Evolutionary conservation across 2,888 invertebrate species (phyloP).

Genomic region (Eupeodes luniger): DNA sequence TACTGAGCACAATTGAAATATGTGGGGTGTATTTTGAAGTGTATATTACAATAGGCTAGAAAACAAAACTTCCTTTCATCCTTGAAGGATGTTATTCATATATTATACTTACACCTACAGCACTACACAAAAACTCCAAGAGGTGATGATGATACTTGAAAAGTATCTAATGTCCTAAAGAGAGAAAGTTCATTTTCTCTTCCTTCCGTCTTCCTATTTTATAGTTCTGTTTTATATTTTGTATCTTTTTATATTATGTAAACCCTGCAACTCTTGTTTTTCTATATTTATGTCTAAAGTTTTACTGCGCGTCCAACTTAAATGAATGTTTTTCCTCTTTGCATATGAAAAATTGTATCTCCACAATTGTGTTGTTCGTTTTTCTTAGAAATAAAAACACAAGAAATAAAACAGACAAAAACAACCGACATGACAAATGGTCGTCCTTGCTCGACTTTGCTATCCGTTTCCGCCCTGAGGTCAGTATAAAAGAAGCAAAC

Average conservation of each 20-base stretch:
- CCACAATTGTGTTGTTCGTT: slow-evolving; percentile 5
- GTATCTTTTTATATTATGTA: slow-evolving; percentile 1
- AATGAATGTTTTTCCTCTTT: neutral
- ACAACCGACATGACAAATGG: slow-evolving; percentile 42
- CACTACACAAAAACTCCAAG: neutral
- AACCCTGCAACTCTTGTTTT: slow-evolving; percentile 47
- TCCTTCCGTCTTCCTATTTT: too few species aligned
- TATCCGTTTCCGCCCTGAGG: slow-evolving; percentile 27
- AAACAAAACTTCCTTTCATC: slow-evolving; percentile 26
- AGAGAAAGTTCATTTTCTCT: neutral
- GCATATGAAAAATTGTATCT: slow-evolving; percentile 18
- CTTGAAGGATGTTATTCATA: slow-evolving; percentile 59
- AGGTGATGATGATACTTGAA: slow-evolving; percentile 38
- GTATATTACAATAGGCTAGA: slow-evolving; percentile 18
- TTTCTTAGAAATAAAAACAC: slow-evolving; percentile 10
- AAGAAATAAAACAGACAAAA: neutral
- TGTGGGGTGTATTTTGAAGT: neutral
- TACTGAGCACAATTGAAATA: neutral
- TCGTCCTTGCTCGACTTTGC: slow-evolving; percentile 24
- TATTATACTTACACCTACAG: slow-evolving; percentile 21
- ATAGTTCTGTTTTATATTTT: neutral
- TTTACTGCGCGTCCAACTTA: slow-evolving; percentile 9
- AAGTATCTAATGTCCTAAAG: slow-evolving; percentile 26
- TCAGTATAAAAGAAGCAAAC: neutral
- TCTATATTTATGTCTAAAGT: slow-evolving; percentile 23